Evolutionary conservation across 2,113 vertebrate genomes (phyloP).

Genomic region (Pao palembangensis): DNA sequence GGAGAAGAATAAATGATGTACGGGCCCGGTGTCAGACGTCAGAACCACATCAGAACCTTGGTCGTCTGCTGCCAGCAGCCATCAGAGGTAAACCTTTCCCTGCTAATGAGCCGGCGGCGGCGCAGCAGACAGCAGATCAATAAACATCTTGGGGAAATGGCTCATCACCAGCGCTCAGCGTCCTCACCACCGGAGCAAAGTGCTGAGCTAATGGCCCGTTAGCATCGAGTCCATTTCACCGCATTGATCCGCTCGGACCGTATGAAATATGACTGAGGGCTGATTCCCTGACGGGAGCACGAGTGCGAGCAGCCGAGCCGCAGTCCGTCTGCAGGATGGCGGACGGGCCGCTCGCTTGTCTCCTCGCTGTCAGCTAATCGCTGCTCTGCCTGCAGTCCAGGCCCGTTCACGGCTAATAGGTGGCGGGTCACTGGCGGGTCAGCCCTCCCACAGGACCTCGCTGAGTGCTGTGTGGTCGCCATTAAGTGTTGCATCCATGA

Average conservation of each 20-base stretch:
- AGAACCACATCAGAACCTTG: slow-evolving; percentile 17
- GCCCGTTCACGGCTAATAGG: slow-evolving; percentile 44
- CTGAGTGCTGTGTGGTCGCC: slow-evolving; percentile 27
- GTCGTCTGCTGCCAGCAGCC: neutral
- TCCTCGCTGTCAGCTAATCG: slow-evolving; percentile 52
- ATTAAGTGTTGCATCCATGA: slow-evolving; percentile 29
- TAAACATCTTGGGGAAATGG: slow-evolving; percentile 55
- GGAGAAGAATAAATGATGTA: slow-evolving; percentile 35
- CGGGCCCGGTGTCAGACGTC: slow-evolving; percentile 13
- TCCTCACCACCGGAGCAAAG: slow-evolving; percentile 32
- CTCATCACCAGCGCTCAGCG: slow-evolving; percentile 41
- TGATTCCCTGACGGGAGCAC: slow-evolving; percentile 61
- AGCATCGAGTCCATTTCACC: slow-evolving; percentile 47
- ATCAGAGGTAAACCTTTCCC: too few relatives aligned
- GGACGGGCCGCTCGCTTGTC: slow-evolving; percentile 49
- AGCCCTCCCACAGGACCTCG: slow-evolving; percentile 18
- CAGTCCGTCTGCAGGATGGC: slow-evolving; percentile 6
- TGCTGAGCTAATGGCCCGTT: slow-evolving; percentile 39
- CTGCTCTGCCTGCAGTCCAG: slow-evolving; percentile 15
- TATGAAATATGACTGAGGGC: slow-evolving; percentile 61
- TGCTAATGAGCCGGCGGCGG: slow-evolving; percentile 26
- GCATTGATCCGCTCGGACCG: slow-evolving; percentile 51
- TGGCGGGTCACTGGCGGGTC: neutral
- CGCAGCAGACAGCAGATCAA: slow-evolving; percentile 22
- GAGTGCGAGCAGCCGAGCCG: slow-evolving; percentile 44